Evolutionary conservation across 2,113 vertebrate genomes (phyloP).

Genomic region (Daphoenositta chrysoptera): DNA sequence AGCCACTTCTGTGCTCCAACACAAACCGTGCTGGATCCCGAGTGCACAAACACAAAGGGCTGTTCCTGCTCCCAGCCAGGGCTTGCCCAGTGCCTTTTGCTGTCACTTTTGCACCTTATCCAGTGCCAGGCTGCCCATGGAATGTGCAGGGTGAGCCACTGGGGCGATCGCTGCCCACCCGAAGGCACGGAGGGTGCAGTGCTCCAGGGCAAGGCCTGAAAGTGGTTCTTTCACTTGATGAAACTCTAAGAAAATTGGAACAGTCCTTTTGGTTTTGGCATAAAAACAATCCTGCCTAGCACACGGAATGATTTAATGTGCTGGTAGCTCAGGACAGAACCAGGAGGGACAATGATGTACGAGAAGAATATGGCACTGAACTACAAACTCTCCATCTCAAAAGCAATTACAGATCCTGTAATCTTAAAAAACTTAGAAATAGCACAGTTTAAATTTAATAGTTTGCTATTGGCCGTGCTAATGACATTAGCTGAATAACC

Average conservation of each 20-base stretch:
- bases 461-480: neutral
- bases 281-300: neutral
- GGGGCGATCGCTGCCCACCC: rapidly evolving
- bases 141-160: rapidly evolving
- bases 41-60: neutral
- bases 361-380: neutral
- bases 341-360: neutral
- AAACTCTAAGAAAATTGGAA: neutral
- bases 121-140: neutral
- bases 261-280: neutral
- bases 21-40: rapidly evolving
- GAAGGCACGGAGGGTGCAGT: neutral
- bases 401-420: neutral
- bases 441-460: neutral
- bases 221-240: neutral
- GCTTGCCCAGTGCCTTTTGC: neutral
- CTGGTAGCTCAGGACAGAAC: neutral
- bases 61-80: neutral
- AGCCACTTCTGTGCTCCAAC: neutral
- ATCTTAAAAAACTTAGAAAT: neutral
- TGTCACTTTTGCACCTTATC: neutral
- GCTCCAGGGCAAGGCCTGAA: neutral
- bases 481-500: neutral
- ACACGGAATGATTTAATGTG: neutral
- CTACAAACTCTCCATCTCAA: neutral